Base-by-base conservation (phyloP, 2,888 invertebrate genomes). In the Biston stratarius region DNA sequence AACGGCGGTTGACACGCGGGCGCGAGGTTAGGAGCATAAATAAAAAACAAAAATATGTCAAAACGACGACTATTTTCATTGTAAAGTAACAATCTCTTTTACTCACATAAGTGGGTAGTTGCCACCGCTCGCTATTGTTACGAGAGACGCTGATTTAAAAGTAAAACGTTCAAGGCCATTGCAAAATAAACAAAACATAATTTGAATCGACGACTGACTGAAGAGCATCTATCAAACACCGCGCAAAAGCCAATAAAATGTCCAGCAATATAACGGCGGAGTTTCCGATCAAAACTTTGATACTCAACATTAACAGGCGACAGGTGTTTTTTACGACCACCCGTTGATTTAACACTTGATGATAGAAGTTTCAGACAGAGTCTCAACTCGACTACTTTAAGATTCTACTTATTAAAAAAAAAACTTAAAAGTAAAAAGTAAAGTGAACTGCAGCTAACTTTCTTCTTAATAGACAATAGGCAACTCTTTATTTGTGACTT, bases 261-360 rank as follows among this genome's bases (percentile, higher is more conserved):
- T 76, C 75, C 76, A 74, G 72, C 74, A 78, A 45, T 57, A 60
- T 67, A 70, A 83, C 79, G 79, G 77, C 81, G 81, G 82, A 85
- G 83, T 84, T 84, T 77, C 82, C 78, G 83, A 85, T 88, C 85
- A 81, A 85, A 90, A 86, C 81, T 88, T 87, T 81, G 84, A 86
- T 88, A 86, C 84, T 84, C 78, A 74, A 84, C 85, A 88, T 88
- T 85, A 83, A 83, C 85, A 84, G 83, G 78, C 85, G 90, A 89
- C 93, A 94, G 92, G 92, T 94, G 93, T 89, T 91, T 91, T 93
- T 93, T 91, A 94, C 88, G 90, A 86, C 82, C 84, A 77, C 78
- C 82, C 83, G 76, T 86, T 90, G 92, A 92, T 94, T 93, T 93
- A 92, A 83, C 83, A 81, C 84, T 83, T 77, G 14, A 12, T 6